These are phyloP conservation scores for Palloptera scutellata DNA, from an alignment of 2,888 invertebrate species.

Conservation along the genomic window DNA sequence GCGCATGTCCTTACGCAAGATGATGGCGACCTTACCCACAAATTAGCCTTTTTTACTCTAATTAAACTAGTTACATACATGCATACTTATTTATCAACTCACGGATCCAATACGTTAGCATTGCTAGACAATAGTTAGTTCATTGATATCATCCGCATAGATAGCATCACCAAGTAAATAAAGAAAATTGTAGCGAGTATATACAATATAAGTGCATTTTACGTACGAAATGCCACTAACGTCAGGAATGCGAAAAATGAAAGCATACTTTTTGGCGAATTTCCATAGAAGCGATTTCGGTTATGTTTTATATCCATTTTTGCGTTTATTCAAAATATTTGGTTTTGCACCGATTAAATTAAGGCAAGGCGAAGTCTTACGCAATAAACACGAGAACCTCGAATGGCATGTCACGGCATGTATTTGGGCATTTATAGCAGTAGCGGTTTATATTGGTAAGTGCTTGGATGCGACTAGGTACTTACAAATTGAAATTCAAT, in stretches of 20 bases:
- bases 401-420: constrained; percentile 37
- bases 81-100: too few relatives aligned
- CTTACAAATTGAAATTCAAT: not conserved
- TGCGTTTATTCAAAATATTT: constrained; percentile 46
- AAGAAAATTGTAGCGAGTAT: not conserved
- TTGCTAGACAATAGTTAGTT: not conserved
- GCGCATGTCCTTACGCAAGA: constrained; percentile 29
- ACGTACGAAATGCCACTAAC: constrained; percentile 6
- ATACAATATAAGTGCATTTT: not conserved
- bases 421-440: constrained; percentile 27
- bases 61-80: not conserved
- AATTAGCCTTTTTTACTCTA: too few relatives aligned
- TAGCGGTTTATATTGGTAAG: constrained; percentile 39
- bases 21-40: too few relatives aligned
- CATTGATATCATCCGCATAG: not conserved
- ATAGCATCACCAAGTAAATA: not conserved
- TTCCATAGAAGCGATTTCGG: constrained; percentile 37
- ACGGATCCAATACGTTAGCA: not conserved
- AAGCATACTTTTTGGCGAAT: constrained; percentile 31
- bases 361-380: constrained; percentile 27
- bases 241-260: constrained; percentile 11
- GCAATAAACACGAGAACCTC: constrained; percentile 30
- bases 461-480: not conserved
- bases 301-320: constrained; percentile 49
- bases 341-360: constrained; percentile 48